phyloP scores from a whole-genome alignment of 1,140 invertebrate genomes.

The Leucophenga varia region DNA sequence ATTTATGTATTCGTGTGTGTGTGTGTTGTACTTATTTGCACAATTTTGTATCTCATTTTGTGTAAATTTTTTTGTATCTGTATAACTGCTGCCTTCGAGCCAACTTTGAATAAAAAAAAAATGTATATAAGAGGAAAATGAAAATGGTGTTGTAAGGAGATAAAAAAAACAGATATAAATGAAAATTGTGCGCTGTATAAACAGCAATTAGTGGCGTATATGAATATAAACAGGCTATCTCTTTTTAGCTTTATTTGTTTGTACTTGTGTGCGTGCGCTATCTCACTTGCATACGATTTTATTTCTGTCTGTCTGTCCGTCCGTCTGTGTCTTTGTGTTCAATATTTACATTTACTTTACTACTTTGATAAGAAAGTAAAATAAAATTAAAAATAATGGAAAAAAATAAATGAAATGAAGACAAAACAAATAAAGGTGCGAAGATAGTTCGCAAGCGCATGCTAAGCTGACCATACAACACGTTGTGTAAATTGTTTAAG shows the following conservation, averaged over 20 bases:
- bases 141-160: constrained; percentile 5
- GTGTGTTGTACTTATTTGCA: no score
- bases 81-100: no score
- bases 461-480: no score
- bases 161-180: no score
- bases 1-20: no score
- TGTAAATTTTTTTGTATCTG: no score
- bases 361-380: constrained; percentile 20
- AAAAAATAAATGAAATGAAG: constrained; percentile 14
- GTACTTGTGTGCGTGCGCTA: constrained; percentile 13
- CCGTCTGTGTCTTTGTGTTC: constrained; percentile 2
- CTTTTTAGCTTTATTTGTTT: constrained; percentile 9
- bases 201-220: constrained; percentile 40
- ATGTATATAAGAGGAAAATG: no score
- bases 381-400: constrained; percentile 17
- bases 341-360: constrained; percentile 9
- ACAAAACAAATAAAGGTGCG: constrained; percentile 24
- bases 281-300: constrained; percentile 11
- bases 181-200: constrained; percentile 45
- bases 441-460: no score
- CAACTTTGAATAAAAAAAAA: no score
- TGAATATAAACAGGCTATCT: no score
- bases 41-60: no score
- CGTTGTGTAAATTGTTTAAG: no score
- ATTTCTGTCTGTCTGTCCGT: constrained; percentile 21